Percentiles rank a stretch among this genome's conserved stretches.
These are phyloP conservation scores for Stratiomys singularior DNA, from an alignment of 2,888 invertebrate species.

Conservation along the genomic window DNA sequence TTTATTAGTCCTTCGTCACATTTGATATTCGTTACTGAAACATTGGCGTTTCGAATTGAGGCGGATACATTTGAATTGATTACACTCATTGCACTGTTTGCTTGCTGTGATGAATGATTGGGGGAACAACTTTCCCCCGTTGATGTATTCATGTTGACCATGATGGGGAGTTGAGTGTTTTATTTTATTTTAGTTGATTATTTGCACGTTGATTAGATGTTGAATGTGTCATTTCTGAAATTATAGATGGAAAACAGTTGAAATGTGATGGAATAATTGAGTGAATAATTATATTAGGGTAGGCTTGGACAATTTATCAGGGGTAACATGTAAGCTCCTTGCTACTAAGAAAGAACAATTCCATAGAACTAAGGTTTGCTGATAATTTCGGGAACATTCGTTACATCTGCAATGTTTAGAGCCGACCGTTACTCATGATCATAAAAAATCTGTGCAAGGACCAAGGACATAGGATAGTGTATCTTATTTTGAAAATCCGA, in stretches of 20 bases:
- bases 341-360: too few species aligned
- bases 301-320: too few species aligned
- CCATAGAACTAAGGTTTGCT: too few species aligned
- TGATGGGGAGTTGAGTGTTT: background rate
- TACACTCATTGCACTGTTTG: constrained; percentile 34
- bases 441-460: too few species aligned
- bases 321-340: too few species aligned
- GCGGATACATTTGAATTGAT: constrained; percentile 45
- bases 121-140: constrained; percentile 46
- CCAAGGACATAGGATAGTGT: too few species aligned
- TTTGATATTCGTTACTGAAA: constrained; percentile 85
- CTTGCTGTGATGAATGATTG: constrained; percentile 21
- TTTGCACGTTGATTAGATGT: background rate
- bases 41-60: constrained; percentile 66
- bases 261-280: too few species aligned
- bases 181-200: background rate
- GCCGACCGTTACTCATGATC: too few species aligned
- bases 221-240: constrained; percentile 29
- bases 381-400: too few species aligned
- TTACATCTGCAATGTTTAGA: too few species aligned
- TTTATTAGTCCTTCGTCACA: constrained; percentile 56
- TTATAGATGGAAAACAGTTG: background rate
- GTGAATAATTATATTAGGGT: too few species aligned
- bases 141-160: constrained; percentile 33
- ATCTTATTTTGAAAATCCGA: too few species aligned